phyloP scores from a whole-genome alignment of 2,797 vertebrate genomes.

The Tachyglossus aculeatus region DNA sequence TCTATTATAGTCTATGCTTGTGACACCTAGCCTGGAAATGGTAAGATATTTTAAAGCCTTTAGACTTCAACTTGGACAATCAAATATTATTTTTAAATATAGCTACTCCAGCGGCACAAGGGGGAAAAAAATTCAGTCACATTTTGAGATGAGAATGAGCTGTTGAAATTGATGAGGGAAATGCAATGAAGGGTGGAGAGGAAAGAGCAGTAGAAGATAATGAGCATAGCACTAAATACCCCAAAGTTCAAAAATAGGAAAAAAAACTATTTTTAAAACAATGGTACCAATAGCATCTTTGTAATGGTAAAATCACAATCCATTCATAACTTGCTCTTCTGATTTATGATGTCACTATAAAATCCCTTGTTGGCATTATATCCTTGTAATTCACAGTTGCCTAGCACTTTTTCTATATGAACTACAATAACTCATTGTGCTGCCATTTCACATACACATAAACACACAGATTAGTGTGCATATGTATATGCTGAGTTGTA shows the following conservation, averaged over 20 bases:
- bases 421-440: slow-evolving; percentile 50
- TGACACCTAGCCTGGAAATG: slow-evolving; percentile 41
- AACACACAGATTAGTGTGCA: slow-evolving; percentile 50
- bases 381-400: slow-evolving; percentile 63
- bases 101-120: slow-evolving; percentile 26
- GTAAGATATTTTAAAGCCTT: slow-evolving; percentile 45
- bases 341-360: slow-evolving; percentile 72
- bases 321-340: slow-evolving; percentile 64
- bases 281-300: slow-evolving; percentile 34
- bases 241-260: slow-evolving; percentile 25
- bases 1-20: slow-evolving; percentile 47
- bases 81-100: slow-evolving; percentile 25
- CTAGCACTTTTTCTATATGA: slow-evolving; percentile 46
- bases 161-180: slow-evolving; percentile 19
- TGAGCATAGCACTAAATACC: slow-evolving; percentile 37
- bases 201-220: slow-evolving; percentile 2
- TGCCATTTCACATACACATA: slow-evolving; percentile 54
- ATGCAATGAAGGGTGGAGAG: neutral
- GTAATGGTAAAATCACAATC: slow-evolving; percentile 48
- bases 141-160: neutral
- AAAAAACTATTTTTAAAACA: slow-evolving; percentile 56
- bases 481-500: slow-evolving; percentile 45
- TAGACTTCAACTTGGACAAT: slow-evolving; percentile 39
- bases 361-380: slow-evolving; percentile 70
- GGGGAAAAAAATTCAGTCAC: neutral